Evolutionary conservation across 2,888 invertebrate genomes (phyloP), one percentile per base, ranked within the genome.

Genomic region (Blera fallax): DNA sequence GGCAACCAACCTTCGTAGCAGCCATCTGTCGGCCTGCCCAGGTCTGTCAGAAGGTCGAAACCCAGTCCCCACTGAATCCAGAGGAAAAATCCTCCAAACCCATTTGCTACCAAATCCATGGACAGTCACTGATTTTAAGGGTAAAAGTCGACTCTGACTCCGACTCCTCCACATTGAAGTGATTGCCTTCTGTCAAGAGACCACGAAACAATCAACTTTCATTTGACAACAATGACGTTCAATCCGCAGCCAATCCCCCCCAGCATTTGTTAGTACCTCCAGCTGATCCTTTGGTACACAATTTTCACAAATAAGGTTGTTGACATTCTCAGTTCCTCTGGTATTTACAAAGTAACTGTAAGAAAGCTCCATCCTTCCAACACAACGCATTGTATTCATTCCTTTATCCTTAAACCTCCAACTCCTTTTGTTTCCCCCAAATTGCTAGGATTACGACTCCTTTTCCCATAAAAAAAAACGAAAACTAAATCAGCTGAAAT

Each of bases 401-500:
- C 24, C 14, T 14, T 45, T 21, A n/a, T 3, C 32, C 32, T 3
- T 16, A n/a, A n/a, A n/a, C 16, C 14, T n/a, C 18, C 37, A 21
- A 43, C 14, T 37, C 48, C 37, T 45, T 29, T 48, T n/a, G 52
- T 52, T 45, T 40, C 18, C 21, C 8, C 16, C 27, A 27, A n/a
- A 50, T 3, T 56, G 18, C 18, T 5, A 48, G 56, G 56, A 65
- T 58, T 56, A 45, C 76, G 32, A 7, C 56, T 40, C 43, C 18
- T 32, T 27, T 29, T 6, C 14, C 48, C 7, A 43, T 37, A 50
- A 65, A 40, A 32, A 32, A 8, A n/a, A n/a, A n/a, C n/a, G 4
- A 29, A 43, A 21, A 45, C 77, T 52, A 73, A 74, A 78, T 73
- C 60, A 78, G 69, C 69, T 76, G 74, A 62, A 84, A 80, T 74